Evolutionary conservation across 2,797 vertebrate genomes (phyloP), one percentile per base, ranked within the genome.

Genomic region (Hydrocynus forskahlii): DNA sequence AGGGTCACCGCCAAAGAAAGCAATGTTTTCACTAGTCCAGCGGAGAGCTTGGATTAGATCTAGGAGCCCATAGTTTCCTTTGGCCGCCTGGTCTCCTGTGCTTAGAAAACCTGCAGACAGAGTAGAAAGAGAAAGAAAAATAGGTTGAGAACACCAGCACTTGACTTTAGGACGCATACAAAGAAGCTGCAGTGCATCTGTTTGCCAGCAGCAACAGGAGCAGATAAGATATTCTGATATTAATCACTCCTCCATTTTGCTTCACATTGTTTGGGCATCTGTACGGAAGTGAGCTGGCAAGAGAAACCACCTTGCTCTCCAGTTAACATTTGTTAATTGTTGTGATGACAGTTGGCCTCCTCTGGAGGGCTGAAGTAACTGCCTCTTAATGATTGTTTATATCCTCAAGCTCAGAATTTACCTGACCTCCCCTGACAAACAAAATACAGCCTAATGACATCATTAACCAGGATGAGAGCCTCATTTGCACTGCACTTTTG

Each of bases 11-110:
- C 98, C 98, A 86, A 99, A 99, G 91, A 96, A 97, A 78, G 97
- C 98, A 88, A 99, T 99, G 90, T 99, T 99, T 92, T 99, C 98
- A 91, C 98, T 99, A 87, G 96, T 98, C 98, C 98, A 99, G 85
- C 97, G 94, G 91, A 99, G 95, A 86, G 98, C 97, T 91, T 99
- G 97, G 85, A 99, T 99, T 89, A 94, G 95, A 91, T 99, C 98
- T 90, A 99, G 92, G 80, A 99, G 94, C 67, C 98, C 98, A 45
- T 99, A 99, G 88, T 99, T 99, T 86, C 98, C 98, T 91, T 99
- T 99, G 85, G 98, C 97, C 76, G 98, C 97, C 92, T 99, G 97
- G 94, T 99, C 98, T 48, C 98, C 98, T 48, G 98, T 99, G 88
- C 98, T 99, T 89, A 99, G 93, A 92, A 99, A 99, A 63, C 98